Evolutionary conservation across 2,888 invertebrate species (phyloP).

Genomic region (Zhengitettix transpicula): DNA sequence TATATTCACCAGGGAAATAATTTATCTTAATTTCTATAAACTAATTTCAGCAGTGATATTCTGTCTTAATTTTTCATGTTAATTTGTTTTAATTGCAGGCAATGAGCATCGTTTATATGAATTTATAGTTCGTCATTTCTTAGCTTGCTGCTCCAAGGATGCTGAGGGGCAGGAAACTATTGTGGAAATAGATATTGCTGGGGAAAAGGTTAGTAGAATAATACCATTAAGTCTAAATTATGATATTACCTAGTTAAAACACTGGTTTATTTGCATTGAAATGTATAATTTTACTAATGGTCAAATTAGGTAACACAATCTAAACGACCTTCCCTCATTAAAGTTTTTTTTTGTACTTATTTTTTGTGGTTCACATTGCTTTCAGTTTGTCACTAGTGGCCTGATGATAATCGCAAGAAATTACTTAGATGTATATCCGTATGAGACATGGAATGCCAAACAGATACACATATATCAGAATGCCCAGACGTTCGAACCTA

Average conservation of each 20-base stretch:
- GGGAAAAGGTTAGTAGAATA: conserved; percentile 47
- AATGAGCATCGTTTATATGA: conserved; percentile 86
- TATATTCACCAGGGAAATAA: no score
- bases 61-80: no score
- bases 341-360: neutral
- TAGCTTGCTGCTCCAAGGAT: conserved; percentile 90
- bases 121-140: conserved; percentile 88
- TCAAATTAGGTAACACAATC: no score
- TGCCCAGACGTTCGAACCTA: conserved; percentile 44
- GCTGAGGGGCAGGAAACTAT: conserved; percentile 88
- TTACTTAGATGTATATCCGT: conserved; percentile 90
- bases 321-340: no score
- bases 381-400: conserved; percentile 63
- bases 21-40: no score
- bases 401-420: conserved; percentile 80
- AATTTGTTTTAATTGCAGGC: no score
- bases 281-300: no score
- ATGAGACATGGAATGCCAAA: conserved; percentile 80
- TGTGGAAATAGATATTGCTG: conserved; percentile 67
- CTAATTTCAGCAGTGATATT: no score
- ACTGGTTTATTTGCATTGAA: no score
- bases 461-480: conserved; percentile 60
- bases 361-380: neutral
- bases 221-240: no score
- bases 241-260: no score